These are phyloP conservation scores for Ophioninae sp. DNA, from an alignment of 2,888 invertebrate species.

Conservation along the genomic window DNA sequence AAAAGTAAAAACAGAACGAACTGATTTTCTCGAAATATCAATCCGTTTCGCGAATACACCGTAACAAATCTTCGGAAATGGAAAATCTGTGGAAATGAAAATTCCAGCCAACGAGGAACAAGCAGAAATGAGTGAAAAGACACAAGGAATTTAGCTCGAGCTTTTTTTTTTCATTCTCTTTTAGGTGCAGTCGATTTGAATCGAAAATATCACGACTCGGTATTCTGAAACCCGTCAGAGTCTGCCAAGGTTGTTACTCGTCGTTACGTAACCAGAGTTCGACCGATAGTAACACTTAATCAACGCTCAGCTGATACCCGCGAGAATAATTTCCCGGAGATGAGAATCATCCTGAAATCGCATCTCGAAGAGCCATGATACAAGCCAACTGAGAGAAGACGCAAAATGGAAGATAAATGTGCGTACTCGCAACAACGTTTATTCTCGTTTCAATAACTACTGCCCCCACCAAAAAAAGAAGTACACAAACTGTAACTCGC, in stretches of 20 bases:
- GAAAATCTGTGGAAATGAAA: background rate
- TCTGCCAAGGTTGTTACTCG: constrained; percentile 95
- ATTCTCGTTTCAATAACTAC: constrained; percentile 55
- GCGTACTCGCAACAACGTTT: constrained; percentile 34
- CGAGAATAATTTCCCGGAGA: constrained; percentile 22
- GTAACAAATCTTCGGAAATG: background rate
- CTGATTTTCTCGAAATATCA: background rate
- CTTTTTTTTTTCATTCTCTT: constrained; percentile 2
- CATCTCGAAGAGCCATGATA: constrained; percentile 9
- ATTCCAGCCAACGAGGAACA: background rate
- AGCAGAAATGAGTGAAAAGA: background rate
- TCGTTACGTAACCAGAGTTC: constrained; percentile 81
- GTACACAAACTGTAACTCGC: constrained; percentile 49
- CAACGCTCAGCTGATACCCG: background rate
- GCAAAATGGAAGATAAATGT: background rate
- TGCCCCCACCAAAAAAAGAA: constrained; percentile 32
- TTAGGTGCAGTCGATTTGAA: constrained; percentile 95
- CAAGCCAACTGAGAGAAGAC: constrained; percentile 15
- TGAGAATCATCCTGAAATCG: background rate
- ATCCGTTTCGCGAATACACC: background rate
- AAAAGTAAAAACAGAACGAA: background rate
- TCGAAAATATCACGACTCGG: constrained; percentile 96
- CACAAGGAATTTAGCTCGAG: background rate
- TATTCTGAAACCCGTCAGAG: constrained; percentile 96
- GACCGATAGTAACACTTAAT: constrained; percentile 72